These are phyloP conservation scores for Whitmania pigra DNA, from an alignment of 1,140 invertebrate species.

Conservation along the genomic window DNA sequence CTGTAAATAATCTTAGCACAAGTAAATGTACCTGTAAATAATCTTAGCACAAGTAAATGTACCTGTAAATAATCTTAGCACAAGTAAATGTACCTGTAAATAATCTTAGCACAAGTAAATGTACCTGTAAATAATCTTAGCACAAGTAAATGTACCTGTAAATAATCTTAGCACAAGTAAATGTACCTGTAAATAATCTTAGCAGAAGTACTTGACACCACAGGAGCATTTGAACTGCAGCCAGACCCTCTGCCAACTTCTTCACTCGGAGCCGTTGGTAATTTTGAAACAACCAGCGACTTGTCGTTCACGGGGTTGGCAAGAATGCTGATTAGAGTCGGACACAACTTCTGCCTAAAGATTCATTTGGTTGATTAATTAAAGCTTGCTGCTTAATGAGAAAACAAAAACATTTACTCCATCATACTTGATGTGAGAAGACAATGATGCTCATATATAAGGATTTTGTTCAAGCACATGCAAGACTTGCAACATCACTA, in stretches of 20 bases:
- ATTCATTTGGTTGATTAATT: neutral
- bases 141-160: constrained; percentile 69
- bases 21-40: constrained; percentile 67
- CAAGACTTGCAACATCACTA: too few relatives aligned
- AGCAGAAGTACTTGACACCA: constrained; percentile 62
- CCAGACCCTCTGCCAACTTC: constrained; percentile 56
- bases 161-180: constrained; percentile 66
- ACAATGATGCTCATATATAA: too few relatives aligned
- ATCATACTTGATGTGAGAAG: too few relatives aligned
- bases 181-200: constrained; percentile 76
- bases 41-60: constrained; percentile 65
- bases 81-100: constrained; percentile 71
- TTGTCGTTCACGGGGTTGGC: constrained; percentile 65
- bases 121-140: constrained; percentile 74
- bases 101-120: constrained; percentile 66
- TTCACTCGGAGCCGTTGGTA: constrained; percentile 21
- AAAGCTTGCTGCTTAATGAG: too few relatives aligned
- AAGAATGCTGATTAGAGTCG: constrained; percentile 68
- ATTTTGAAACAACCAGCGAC: constrained; percentile 47
- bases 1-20: constrained; percentile 74
- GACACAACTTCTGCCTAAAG: constrained; percentile 72
- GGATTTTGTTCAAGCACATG: too few relatives aligned
- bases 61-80: constrained; percentile 74
- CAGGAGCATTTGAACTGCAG: constrained; percentile 56
- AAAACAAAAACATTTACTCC: neutral